phyloP scores from a whole-genome alignment of 2,113 vertebrate genomes.

The Cochlearius cochlearius region DNA sequence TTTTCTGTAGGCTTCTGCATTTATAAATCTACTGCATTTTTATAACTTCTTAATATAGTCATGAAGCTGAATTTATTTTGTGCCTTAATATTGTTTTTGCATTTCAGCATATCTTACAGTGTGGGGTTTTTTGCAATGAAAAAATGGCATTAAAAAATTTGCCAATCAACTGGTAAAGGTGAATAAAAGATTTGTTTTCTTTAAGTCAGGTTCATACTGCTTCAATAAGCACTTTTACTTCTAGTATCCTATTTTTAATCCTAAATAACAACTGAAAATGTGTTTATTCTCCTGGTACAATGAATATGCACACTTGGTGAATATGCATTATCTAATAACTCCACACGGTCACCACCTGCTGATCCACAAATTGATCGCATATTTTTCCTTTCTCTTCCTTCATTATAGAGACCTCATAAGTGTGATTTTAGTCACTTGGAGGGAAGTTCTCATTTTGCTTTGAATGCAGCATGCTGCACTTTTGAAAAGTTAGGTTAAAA shows the following conservation, averaged over 20 bases:
- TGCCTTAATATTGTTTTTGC: background rate
- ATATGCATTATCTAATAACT: background rate
- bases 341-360: background rate
- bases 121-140: background rate
- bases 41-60: background rate
- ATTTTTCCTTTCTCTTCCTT: background rate
- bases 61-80: background rate
- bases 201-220: background rate
- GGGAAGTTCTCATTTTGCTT: background rate
- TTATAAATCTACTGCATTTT: background rate
- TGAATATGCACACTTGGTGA: background rate
- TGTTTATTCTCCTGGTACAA: background rate
- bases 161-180: background rate
- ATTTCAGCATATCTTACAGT: background rate
- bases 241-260: background rate
- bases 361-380: background rate
- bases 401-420: background rate
- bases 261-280: background rate
- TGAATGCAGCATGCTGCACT: background rate
- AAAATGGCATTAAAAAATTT: background rate
- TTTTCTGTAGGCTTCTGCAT: background rate
- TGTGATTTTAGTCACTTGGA: background rate
- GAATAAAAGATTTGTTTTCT: background rate
- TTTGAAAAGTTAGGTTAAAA: background rate
- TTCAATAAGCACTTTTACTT: background rate